Conservation (phyloP, 2,797 vertebrate species). For the Pagetopsis macropterus region DNA sequence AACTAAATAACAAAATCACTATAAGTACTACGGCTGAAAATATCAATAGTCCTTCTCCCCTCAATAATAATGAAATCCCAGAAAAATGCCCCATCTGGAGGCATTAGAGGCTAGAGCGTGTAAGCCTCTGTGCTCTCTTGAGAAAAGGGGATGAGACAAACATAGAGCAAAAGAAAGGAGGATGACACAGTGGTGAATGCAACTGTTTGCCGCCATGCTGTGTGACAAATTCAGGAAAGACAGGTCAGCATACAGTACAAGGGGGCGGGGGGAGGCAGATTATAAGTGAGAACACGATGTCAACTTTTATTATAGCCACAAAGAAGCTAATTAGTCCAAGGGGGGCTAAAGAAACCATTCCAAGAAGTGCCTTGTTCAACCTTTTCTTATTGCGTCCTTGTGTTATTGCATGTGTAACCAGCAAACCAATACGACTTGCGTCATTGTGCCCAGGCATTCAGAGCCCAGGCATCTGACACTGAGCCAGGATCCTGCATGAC, state of each 20-base stretch:
- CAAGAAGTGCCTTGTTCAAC: background rate
- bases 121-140: slow-evolving; percentile 16
- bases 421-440: background rate
- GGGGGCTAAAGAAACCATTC: background rate
- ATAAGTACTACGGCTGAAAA: background rate
- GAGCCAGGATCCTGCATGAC: slow-evolving; percentile 40
- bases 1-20: too few species aligned
- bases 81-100: background rate
- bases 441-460: background rate
- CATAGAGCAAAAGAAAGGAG: background rate
- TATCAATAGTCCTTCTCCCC: background rate
- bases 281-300: background rate
- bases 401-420: slow-evolving; percentile 2
- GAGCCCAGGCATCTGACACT: slow-evolving; percentile 1
- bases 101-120: background rate
- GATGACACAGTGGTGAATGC: background rate
- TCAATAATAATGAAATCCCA: slow-evolving; percentile 1
- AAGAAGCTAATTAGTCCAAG: background rate
- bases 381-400: background rate
- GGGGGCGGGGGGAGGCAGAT: background rate
- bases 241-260: background rate
- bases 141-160: slow-evolving; percentile 41
- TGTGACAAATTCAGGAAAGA: background rate
- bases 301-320: background rate
- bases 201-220: background rate